Conservation (phyloP, 2,113 vertebrate genomes). For the Calyptommatus sinebrachiatus region DNA sequence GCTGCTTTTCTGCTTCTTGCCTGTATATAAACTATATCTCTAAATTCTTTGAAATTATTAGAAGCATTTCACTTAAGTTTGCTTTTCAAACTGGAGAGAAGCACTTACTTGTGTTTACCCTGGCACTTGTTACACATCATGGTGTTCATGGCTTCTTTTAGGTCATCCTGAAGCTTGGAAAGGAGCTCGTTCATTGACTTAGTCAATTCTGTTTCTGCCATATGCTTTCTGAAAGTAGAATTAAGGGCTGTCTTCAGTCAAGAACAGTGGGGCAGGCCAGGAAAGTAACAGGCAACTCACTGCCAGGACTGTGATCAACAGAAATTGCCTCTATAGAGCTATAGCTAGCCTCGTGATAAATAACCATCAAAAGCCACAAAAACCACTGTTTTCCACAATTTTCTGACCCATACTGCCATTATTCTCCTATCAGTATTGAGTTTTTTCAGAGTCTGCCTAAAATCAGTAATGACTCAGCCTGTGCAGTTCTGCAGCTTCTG, state of each 20-base stretch:
- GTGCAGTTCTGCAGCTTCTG: neutral
- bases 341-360: neutral
- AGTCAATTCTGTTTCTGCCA: constrained; percentile 87
- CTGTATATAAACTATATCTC: neutral
- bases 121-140: constrained; percentile 96
- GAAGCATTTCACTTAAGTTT: no score
- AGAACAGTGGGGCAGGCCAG: neutral
- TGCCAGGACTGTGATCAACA: neutral
- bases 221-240: constrained; percentile 76
- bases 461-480: neutral
- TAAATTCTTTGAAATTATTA: no score
- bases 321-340: neutral
- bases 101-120: constrained; percentile 87
- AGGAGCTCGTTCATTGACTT: constrained; percentile 91
- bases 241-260: neutral
- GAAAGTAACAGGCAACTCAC: neutral
- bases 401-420: neutral
- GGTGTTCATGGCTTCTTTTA: constrained; percentile 94
- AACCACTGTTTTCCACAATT: neutral
- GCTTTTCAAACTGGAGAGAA: no score
- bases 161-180: constrained; percentile 90
- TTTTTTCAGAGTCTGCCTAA: neutral
- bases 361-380: neutral
- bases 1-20: neutral
- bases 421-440: neutral